A percentile compares a stretch with the other conserved stretches of the same genome.
These are phyloP conservation scores for Saccostrea cuccullata DNA, from an alignment of 1,140 invertebrate genomes.

Conservation along the genomic window DNA sequence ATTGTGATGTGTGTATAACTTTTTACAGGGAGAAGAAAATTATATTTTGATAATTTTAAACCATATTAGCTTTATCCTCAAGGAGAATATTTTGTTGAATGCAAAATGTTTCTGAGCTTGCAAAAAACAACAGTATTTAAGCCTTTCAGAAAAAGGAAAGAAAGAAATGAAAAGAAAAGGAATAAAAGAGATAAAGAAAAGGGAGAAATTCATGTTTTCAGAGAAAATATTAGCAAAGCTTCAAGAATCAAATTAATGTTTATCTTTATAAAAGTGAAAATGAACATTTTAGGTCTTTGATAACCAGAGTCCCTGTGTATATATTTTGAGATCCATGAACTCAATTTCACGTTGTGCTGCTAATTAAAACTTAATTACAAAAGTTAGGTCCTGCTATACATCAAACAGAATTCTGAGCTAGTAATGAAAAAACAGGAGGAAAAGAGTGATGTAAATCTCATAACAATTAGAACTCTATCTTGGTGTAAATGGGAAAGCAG, in stretches of 20 bases:
- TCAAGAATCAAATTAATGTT: not conserved
- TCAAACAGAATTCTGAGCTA: not conserved
- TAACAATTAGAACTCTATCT: conserved; percentile 17
- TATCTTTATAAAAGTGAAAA: not conserved
- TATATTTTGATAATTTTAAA: no score
- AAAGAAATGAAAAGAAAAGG: not conserved
- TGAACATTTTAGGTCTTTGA: not conserved
- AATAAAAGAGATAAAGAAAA: no score
- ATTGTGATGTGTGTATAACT: no score
- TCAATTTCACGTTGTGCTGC: not conserved
- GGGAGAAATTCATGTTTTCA: not conserved
- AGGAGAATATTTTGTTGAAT: not conserved
- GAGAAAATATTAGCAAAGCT: not conserved
- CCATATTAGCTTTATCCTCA: not conserved
- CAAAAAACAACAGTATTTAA: not conserved
- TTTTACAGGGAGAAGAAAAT: no score
- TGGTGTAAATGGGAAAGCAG: conserved; percentile 12
- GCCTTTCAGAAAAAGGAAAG: not conserved
- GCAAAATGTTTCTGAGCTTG: not conserved
- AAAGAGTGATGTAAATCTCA: conserved; percentile 4
- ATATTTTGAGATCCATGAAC: conserved; percentile 1
- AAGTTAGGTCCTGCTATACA: not conserved
- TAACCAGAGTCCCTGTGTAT: not conserved
- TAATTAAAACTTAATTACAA: conserved; percentile 19
- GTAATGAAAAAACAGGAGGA: conserved; percentile 26